phyloP scores from a whole-genome alignment of 2,888 invertebrate genomes.

The Thereva nobilitata region DNA sequence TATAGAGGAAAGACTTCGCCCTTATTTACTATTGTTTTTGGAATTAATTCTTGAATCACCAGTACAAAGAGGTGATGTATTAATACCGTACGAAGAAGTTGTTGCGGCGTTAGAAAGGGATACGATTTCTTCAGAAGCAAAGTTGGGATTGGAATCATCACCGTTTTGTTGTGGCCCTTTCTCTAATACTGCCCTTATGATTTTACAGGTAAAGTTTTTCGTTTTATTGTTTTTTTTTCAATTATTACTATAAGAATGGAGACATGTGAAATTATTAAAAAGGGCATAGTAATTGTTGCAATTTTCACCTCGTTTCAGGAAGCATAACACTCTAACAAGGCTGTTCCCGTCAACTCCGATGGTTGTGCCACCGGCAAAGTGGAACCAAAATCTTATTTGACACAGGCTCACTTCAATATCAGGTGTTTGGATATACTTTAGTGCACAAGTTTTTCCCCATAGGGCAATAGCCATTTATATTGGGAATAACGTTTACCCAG shows the following conservation, averaged over 20 bases:
- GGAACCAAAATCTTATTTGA: too few species aligned
- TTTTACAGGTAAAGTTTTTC: constrained; percentile 60
- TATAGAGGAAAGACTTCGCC: constrained; percentile 64
- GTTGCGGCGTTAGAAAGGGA: constrained; percentile 79
- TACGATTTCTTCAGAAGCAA: constrained; percentile 66
- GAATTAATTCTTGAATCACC: constrained; percentile 79
- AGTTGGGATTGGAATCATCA: constrained; percentile 66
- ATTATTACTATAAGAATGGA: background rate
- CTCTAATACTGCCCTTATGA: constrained; percentile 68
- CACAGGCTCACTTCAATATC: too few species aligned
- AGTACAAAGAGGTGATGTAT: constrained; percentile 58
- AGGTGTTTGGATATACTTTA: too few species aligned
- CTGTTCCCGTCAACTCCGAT: too few species aligned
- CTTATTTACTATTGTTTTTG: constrained; percentile 75
- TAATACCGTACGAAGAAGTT: constrained; percentile 66
- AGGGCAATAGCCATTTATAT: too few species aligned
- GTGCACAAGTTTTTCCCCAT: too few species aligned
- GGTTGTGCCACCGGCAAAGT: too few species aligned
- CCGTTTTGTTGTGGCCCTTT: constrained; percentile 75
- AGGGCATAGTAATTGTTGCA: too few species aligned
- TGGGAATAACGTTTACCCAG: too few species aligned
- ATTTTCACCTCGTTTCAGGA: too few species aligned
- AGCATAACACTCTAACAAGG: too few species aligned
- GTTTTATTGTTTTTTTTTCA: background rate
- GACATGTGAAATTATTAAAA: background rate